Base-by-base conservation (phyloP, 2,888 invertebrate genomes). In the Tolmerus cingulatus region DNA sequence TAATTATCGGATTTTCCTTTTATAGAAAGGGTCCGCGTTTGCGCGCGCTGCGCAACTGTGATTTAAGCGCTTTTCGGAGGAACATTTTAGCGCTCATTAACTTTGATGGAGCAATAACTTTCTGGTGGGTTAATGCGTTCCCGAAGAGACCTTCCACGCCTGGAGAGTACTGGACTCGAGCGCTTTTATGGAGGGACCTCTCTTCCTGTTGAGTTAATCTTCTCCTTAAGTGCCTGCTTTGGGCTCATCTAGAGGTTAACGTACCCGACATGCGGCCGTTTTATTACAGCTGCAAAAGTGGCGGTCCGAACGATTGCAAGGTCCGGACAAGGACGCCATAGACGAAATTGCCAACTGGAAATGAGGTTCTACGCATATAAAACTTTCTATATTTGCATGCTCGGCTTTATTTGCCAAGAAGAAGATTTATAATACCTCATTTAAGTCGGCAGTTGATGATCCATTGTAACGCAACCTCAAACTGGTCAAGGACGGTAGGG, bases 51-150 rank as follows among this genome's bases (percentile, higher is more conserved):
- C 19, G 78, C 23, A 46, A 23, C 78, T 78, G 23, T 43, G 23
- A 78, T 78, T 78, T 78, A 78, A 78, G 5, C 40, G n/a, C 40
- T 78, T 78, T 40, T 43, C 43, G 43, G 37, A 43, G 66, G 66
- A 66, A 66, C 78, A 78, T 78, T 78, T 78, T 43, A 43, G 78
- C 43, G 78, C 43, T 78, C 78, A 78, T 78, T 78, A 78, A 78
- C 37, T 78, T 78, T 78, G 78, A 78, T 78, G 78, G 78, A 34
- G 23, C 78, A 78, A 78, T 78, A 78, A 78, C 43, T 78, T 78
- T 43, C 66, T 66, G 66, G 66, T 27, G 66, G 66, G 66, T 66
- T 66, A 66, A 66, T 66, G 66, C 66, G 66, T 66, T 66, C 66
- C 66, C 66, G 23, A 27, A 12, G 66, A 66, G 66, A 66, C 66